Evolutionary conservation across 2,797 vertebrate genomes (phyloP).

Genomic region (Coendou prehensilis): DNA sequence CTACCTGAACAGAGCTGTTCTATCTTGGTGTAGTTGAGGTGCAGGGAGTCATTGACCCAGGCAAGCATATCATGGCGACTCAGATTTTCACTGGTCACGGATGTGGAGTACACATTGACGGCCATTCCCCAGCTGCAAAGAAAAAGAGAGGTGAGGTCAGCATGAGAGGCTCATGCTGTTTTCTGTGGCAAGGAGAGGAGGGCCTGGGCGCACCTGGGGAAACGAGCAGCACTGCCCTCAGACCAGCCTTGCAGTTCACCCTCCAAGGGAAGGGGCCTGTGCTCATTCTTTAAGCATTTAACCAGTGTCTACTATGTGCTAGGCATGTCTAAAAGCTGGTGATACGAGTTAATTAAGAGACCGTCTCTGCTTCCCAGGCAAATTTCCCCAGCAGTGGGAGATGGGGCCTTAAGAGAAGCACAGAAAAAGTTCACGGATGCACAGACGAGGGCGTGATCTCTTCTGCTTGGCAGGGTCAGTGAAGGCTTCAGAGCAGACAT

Average conservation of each 20-base stretch:
- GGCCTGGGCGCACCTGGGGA: neutral
- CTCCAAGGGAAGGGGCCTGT: neutral
- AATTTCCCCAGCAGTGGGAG: neutral
- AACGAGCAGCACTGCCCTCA: neutral
- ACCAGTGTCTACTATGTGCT: neutral
- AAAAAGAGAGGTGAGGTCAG: slow-evolving; percentile 8
- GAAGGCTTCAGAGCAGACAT: neutral
- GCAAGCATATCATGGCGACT: slow-evolving; percentile 99
- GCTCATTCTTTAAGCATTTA: neutral
- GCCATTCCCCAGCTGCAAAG: slow-evolving; percentile 95
- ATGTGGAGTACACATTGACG: slow-evolving; percentile 98
- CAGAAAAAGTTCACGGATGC: neutral
- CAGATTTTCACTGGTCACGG: slow-evolving; percentile 97
- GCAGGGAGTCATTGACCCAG: slow-evolving; percentile 98
- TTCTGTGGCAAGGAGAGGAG: neutral
- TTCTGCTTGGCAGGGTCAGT: neutral
- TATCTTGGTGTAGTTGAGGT: slow-evolving; percentile 97
- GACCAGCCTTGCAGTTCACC: neutral
- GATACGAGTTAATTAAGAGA: neutral
- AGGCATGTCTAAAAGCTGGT: neutral
- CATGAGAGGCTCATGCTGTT: rapidly evolving
- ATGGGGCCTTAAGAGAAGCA: neutral
- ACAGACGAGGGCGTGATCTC: neutral
- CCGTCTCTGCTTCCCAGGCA: neutral
- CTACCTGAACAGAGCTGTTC: slow-evolving; percentile 97